These are phyloP conservation scores for Anarrhichthys ocellatus DNA, from an alignment of 2,113 vertebrate genomes.

Conservation along the genomic window DNA sequence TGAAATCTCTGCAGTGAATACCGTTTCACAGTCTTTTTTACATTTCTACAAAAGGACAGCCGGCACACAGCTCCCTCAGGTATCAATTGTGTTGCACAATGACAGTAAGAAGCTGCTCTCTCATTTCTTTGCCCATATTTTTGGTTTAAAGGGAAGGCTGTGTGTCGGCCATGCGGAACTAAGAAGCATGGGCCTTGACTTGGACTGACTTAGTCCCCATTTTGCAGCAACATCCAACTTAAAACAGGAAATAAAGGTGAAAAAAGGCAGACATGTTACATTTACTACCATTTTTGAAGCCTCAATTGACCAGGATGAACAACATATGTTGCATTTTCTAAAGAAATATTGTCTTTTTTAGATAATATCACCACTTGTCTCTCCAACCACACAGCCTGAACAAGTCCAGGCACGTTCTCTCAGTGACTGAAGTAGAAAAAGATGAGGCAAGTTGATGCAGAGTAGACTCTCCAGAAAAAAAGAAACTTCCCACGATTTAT, in stretches of 20 bases:
- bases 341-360: not conserved
- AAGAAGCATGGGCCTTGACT: not conserved
- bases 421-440: not conserved
- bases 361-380: not conserved
- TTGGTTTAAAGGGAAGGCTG: not conserved
- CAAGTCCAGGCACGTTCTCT: conserved; percentile 14
- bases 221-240: not conserved
- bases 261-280: no score
- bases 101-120: conserved; percentile 1
- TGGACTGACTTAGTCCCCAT: not conserved
- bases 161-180: not conserved
- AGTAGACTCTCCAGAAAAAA: not conserved
- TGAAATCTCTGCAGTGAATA: conserved; percentile 24
- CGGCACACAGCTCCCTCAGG: conserved; percentile 1
- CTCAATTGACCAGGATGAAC: not conserved
- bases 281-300: not conserved
- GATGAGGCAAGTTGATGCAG: not conserved
- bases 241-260: not conserved
- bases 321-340: not conserved
- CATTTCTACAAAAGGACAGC: not conserved
- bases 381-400: not conserved
- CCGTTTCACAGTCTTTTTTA: conserved; percentile 21
- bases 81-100: not conserved
- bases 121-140: not conserved
- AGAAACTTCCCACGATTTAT: not conserved